Conservation (phyloP, 1,140 invertebrate genomes). For the Habropoda laboriosa region DNA sequence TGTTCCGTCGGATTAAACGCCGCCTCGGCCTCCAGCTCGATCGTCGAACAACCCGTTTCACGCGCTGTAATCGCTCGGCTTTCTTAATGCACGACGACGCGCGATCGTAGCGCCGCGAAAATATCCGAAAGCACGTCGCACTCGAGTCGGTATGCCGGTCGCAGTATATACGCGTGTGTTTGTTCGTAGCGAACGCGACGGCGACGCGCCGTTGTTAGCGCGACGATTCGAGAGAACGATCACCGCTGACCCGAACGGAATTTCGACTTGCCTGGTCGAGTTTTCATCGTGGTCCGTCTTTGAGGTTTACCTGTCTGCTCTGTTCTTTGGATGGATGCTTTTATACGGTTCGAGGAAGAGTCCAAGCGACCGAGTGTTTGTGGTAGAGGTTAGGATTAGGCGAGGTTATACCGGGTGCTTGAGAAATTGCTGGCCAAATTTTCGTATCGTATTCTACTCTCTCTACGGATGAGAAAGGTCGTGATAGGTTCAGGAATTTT, state of each 20-base stretch:
- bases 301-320: background rate
- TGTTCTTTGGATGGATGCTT: too few relatives aligned
- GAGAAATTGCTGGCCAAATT: too few relatives aligned
- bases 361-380: too few relatives aligned
- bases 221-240: constrained; percentile 10
- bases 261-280: background rate
- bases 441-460: too few relatives aligned
- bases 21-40: background rate
- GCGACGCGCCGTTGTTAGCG: constrained; percentile 32
- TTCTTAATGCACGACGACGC: background rate
- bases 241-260: constrained; percentile 1
- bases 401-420: too few relatives aligned
- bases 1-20: constrained; percentile 47
- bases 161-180: background rate
- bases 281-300: background rate
- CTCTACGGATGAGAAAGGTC: too few relatives aligned
- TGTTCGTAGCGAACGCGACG: constrained; percentile 4
- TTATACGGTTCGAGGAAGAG: too few relatives aligned
- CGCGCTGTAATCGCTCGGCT: background rate
- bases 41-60: background rate
- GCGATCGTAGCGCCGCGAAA: background rate
- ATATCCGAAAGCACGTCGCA: background rate
- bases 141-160: background rate
- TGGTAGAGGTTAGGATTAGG: too few relatives aligned
- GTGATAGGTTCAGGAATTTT: too few relatives aligned